Conservation (phyloP, 1,140 invertebrate genomes). For the Euura lappo region DNA sequence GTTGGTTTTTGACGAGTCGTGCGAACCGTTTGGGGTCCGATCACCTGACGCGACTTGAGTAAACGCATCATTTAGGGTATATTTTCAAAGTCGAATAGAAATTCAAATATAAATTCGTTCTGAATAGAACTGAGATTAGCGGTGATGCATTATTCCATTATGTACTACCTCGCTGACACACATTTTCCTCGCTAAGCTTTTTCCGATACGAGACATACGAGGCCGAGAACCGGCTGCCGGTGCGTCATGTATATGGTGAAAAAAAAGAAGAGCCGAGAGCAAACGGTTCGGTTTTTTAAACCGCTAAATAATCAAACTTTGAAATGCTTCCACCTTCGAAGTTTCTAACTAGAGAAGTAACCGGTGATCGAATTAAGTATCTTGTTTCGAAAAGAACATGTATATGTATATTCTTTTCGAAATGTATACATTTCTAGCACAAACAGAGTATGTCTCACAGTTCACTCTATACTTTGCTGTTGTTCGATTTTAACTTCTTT, state of each 20-base stretch:
- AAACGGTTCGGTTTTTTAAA: neutral
- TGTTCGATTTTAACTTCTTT: neutral
- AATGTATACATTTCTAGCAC: no score
- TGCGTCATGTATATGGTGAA: neutral
- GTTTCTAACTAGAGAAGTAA: no score
- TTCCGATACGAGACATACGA: neutral
- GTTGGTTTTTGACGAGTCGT: neutral
- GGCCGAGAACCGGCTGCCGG: neutral
- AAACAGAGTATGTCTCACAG: no score
- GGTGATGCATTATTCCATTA: constrained; percentile 7
- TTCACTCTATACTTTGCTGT: no score
- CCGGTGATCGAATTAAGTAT: no score
- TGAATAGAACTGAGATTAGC: constrained; percentile 5
- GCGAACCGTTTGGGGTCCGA: neutral
- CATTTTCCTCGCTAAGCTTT: neutral
- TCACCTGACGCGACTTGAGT: neutral
- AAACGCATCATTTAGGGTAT: neutral
- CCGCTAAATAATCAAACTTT: neutral
- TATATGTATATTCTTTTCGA: no score
- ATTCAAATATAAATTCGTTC: constrained; percentile 5
- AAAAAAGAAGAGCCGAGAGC: neutral
- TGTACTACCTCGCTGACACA: constrained; percentile 4
- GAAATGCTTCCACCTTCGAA: neutral
- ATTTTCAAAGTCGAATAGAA: neutral
- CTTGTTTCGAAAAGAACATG: no score